Base-by-base conservation (phyloP, 2,888 invertebrate genomes). In the Xestia c-nigrum region DNA sequence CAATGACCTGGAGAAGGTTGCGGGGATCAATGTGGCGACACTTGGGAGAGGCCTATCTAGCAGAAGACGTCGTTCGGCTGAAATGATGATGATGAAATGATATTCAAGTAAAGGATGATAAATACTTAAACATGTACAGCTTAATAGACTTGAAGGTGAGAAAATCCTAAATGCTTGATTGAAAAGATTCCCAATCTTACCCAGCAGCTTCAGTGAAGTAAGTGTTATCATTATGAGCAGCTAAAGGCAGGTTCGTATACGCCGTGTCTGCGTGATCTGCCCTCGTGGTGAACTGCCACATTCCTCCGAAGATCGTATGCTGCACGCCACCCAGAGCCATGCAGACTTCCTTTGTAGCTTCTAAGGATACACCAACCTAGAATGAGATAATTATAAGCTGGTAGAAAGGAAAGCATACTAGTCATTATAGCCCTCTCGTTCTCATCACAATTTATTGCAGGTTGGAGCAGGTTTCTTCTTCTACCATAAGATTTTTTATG, bases 141-240 rank as follows among this genome's bases (percentile, higher is more conserved):
- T n/a, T 55, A n/a, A 5, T 24, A 55, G 12, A n/a, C n/a, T n/a
- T 24, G 24, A 57, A 57, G 24, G 6, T 24, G 24, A 57, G 6
- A 6, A 57, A 6, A 24, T 24, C 55, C 55, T 24, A 57, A 57
- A 57, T 14, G 9, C 16, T 57, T 59, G 7, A 57, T 21, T 40
- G 21, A 63, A 12, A 63, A 38, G 40, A 1, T 63, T 3, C 38
- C 9, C 0, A 4, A 72, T 76, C 81, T 91, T 94, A 97, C 97
- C 98, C 98, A 68, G 98, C 97, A 1, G 98, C 97, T 91, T 98
- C 98, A 72, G 97, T 97, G 86, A 98, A 98, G 90, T 98, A 99
- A 0, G 98, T 98, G 74, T 97, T 98, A 90, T 98, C 98, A 5
- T 97, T 98, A 90, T 99, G 98, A 0, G 97, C 97, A 5, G 97